Base-by-base conservation (phyloP, 2,113 vertebrate species). In the Aegithalos caudatus region DNA sequence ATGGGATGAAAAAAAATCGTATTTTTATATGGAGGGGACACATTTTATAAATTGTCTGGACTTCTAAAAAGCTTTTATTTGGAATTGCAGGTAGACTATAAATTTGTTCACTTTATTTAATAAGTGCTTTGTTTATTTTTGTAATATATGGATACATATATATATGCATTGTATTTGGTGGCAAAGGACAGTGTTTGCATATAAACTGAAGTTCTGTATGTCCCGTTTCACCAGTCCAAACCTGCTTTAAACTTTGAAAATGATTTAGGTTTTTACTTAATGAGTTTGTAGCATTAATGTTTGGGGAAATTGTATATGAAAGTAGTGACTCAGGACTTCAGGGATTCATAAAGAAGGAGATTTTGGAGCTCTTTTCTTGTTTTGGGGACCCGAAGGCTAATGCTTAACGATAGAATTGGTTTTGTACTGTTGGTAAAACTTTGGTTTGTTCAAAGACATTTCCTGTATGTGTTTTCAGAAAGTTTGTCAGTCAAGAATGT, bases 1-100 rank as follows among this genome's bases (percentile, higher is more conserved):
- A n/a, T 0, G 3, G 5, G 25, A 29, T 33, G 1, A 3, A n/a
- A 44, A 69, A 19, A 47, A 4, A 2, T 3, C 4, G 14, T 0
- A 23, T 42, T 84, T 71, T 88, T 38, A 31, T 45, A 14, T n/a
- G 29, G 53, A 29, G 15, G 3, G 16, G 14, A 28, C 12, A 10
- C 7, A 9, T 69, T 85, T 85, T 69, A 17, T 57, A 61, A 76
- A 70, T 45, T 50, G 44, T 11, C 11, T 88, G 38, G 14, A 51
- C 45, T 61, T 79, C 7, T 25, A 13, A 58, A 47, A 72, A n/a
- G 16, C 6, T 77, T 58, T 83, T 50, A 37, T 56, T 82, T 82
- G 7, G 28, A 77, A 17, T 20, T 50, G 27, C 4, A 10, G 29
- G 6, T 81, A 56, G 42, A 27, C 16, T n/a, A n/a, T n/a, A n/a